Conservation (phyloP, 2,113 vertebrate species). For the human region GRCh38 chr7:136618001-136618500, state of each 20-base stretch:
- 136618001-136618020: background rate
- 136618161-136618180: background rate
- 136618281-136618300: background rate
- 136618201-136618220: background rate
- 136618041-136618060: background rate
- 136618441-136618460: background rate
- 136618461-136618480: background rate
- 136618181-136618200: background rate
- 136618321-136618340: background rate
- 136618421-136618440: background rate
- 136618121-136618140: background rate
- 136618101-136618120: background rate
- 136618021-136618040: background rate
- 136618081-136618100: background rate
- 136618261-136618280: background rate
- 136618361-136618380: background rate
- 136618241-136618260: background rate
- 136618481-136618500: constrained; percentile 29
- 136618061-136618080: background rate
- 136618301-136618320: background rate
- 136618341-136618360: background rate
- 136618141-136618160: background rate
- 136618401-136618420: background rate
- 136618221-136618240: background rate
- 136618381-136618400: background rate